Base-by-base conservation (phyloP, 1,140 invertebrate genomes). In the Rhizoglyphus robini region DNA sequence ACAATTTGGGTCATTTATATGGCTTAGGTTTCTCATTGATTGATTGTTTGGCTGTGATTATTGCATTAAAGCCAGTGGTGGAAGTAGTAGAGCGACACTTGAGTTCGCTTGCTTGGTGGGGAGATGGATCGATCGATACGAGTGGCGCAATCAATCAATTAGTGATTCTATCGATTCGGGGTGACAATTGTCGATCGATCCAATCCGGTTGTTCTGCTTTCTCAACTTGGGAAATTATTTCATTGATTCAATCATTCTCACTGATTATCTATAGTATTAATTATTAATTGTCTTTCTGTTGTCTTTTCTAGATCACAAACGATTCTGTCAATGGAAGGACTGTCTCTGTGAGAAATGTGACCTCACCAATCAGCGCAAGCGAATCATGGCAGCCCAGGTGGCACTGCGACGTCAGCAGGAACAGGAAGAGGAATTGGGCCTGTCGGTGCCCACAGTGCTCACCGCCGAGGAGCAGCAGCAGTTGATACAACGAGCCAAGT, bases 341-440 rank as follows among this genome's bases (percentile, higher is more conserved):
- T 97, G 93, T 70, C 80, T 82, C 25, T 92, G 89, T 74, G 83
- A 86, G 34, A 88, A 88, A 69, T 92, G 90, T 75, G 90, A 89
- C 15, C 80, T 97, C 3, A 96, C 96, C 61, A 90, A 92, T 51
- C 91, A 96, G 76, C 76, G 94, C 54, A 92, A 96, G 74, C 76
- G 91, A n/a, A 94, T 96, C 11, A 97, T 97, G 93, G 93, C 93
- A 0, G 90, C 88, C 13, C 92, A 96, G 83, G 90, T 96, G 71
- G 89, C 91, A 34, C 78, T 95, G 65, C 97, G 97, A 77, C 79
- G 94, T 47, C 92, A 96, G 75, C 93, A 97, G 79, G 93, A 93
- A 0, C 90, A 92, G 0, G 94, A 98, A 80, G 93, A 98, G 75
- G 90, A 91, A 30, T 93, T 96, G 65, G 93, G 93, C 0, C 77